Evolutionary conservation across 2,888 invertebrate species (phyloP).

Genomic region (Polydesmus complanatus): DNA sequence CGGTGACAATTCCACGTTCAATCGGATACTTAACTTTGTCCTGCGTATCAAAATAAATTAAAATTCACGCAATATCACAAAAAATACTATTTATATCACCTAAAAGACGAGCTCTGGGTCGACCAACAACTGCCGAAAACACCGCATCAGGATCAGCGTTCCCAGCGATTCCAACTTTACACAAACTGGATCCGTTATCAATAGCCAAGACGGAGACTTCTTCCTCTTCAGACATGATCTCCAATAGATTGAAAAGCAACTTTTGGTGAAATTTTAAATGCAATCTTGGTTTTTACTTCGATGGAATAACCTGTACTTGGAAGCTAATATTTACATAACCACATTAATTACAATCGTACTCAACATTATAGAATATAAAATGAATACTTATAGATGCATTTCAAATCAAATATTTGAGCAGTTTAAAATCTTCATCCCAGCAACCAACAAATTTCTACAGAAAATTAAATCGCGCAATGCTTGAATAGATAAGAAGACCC

Average conservation of each 20-base stretch:
- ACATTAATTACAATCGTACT: no score
- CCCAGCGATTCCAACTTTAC: slow-evolving; percentile 60
- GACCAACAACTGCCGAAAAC: slow-evolving; percentile 66
- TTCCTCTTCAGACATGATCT: slow-evolving; percentile 74
- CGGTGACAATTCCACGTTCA: slow-evolving; percentile 40
- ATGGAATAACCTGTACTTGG: no score
- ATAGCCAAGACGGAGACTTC: slow-evolving; percentile 74
- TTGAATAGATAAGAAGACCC: no score
- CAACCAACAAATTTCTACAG: no score
- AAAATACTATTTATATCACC: slow-evolving; percentile 20
- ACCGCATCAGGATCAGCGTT: slow-evolving; percentile 64
- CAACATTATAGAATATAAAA: no score
- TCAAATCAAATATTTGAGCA: no score
- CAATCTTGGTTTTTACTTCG: no score
- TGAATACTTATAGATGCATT: no score
- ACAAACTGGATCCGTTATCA: slow-evolving; percentile 44
- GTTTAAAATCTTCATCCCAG: no score
- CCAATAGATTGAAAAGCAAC: background rate
- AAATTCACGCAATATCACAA: background rate
- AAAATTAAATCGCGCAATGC: no score
- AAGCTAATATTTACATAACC: no score
- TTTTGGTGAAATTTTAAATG: no score
- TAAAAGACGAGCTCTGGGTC: slow-evolving; percentile 56
- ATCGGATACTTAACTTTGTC: slow-evolving; percentile 39
- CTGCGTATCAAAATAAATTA: background rate